Evolutionary conservation across 2,113 vertebrate genomes (phyloP).

Genomic region (Herpailurus yagouaroundi): DNA sequence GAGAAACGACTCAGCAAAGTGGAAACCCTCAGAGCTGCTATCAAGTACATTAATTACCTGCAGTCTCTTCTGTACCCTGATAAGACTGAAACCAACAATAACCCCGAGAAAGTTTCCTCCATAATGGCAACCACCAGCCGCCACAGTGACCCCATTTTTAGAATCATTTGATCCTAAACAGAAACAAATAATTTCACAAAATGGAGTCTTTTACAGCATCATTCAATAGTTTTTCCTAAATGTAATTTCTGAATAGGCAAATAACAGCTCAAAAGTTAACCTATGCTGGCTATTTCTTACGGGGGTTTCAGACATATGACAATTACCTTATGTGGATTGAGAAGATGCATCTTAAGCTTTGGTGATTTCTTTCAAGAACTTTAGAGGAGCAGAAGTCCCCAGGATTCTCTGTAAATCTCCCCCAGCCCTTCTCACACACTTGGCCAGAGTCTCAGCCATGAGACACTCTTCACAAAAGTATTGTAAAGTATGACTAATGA

Average conservation of each 20-base stretch:
- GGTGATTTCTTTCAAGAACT: not conserved
- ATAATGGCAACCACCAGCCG: not conserved
- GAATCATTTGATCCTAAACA: constrained; percentile 52
- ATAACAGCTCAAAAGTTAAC: not conserved
- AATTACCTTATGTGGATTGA: not conserved
- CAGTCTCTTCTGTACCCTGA: constrained; percentile 83
- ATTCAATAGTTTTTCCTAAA: not conserved
- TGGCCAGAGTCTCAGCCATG: not conserved
- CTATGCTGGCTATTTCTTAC: not conserved
- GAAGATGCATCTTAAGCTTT: not conserved
- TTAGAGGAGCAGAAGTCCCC: not conserved
- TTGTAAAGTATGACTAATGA: not conserved
- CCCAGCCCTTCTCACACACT: not conserved
- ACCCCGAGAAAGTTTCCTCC: not conserved
- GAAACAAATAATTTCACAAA: not conserved
- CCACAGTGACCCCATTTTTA: constrained; percentile 70
- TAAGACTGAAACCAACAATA: constrained; percentile 8
- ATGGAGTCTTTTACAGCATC: not conserved
- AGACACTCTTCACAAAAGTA: not conserved
- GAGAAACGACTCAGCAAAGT: constrained; percentile 90
- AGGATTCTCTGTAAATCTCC: not conserved
- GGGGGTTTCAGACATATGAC: not conserved
- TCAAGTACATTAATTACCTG: constrained; percentile 86
- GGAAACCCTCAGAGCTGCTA: constrained; percentile 88
- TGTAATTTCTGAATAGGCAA: not conserved